Base-by-base conservation (phyloP, 2,888 invertebrate genomes). In the Hermaeophaga mercurialis region DNA sequence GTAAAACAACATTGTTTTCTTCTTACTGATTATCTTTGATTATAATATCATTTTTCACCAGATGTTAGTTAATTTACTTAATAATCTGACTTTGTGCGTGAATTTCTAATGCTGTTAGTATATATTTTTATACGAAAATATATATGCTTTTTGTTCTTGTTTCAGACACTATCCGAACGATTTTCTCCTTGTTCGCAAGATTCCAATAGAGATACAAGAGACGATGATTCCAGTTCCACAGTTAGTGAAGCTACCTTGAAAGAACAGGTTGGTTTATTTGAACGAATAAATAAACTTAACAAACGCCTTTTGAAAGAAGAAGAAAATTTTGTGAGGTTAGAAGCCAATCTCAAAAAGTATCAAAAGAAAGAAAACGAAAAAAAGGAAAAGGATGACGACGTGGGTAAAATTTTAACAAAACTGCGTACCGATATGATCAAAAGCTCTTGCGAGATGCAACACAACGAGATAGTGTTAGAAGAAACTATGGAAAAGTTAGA, bases 271-370 rank as follows among this genome's bases (percentile, higher is more conserved):
- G 85, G 87, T 67, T 80, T 89, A 63, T 79, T 89, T 67, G 90
- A 91, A 69, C 87, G 85, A 74, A 82, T 91, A 44, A 83, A 87
- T 17, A 84, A 86, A 48, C 79, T 90, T 18, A 90, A 91, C 73
- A 87, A 89, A 71, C 82, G 85, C 68, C 77, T 91, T 54, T 85
- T 89, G 55, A 81, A 85, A 54, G 89, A 90, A 73, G 89, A 90
- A 71, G 89, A 89, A 72, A 77, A 84, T 54, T 80, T 91, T 1
- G 85, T 88, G 2, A 80, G 88, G 64, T 73, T 91, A 78, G 84
- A 75, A 78, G 81, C 70, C 64, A 82, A 61, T 74, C 78, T 70
- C 59, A 82, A 68, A 78, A 84, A 73, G 75, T 74, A 73, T 65
- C 77, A 75, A 53, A 74, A 74, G 60, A 68, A 72, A 56, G 66